Evolutionary conservation across 2,113 vertebrate genomes (phyloP).

Genomic region (Pogona vitticeps): DNA sequence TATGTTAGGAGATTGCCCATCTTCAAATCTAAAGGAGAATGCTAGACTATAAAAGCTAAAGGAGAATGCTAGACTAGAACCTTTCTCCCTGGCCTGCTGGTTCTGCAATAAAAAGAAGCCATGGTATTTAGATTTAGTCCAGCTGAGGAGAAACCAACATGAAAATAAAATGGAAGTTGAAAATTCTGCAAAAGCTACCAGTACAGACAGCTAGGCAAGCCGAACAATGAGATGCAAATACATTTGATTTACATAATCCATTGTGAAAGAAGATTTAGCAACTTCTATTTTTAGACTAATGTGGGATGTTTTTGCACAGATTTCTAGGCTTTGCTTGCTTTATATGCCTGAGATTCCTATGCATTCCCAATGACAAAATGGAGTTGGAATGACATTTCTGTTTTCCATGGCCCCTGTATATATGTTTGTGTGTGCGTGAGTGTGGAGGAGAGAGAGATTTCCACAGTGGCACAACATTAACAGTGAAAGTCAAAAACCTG

Average conservation of each 20-base stretch:
- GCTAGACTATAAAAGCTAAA: neutral
- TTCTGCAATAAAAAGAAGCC: neutral
- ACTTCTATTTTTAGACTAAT: conserved; percentile 20
- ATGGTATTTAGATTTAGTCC: neutral
- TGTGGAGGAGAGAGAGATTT: neutral
- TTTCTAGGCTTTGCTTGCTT: neutral
- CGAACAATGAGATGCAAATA: conserved; percentile 22
- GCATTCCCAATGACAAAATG: neutral
- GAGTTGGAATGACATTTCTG: neutral
- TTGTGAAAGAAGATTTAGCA: conserved; percentile 28
- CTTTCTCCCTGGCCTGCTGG: neutral
- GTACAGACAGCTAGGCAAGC: neutral
- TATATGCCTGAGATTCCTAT: neutral
- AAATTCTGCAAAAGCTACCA: neutral
- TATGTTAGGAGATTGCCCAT: neutral
- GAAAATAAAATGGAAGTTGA: neutral
- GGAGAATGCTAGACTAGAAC: neutral
- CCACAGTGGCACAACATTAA: neutral
- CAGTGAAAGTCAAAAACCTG: neutral
- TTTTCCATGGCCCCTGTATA: neutral
- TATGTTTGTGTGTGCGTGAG: too few species aligned
- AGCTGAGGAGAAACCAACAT: neutral
- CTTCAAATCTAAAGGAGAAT: neutral
- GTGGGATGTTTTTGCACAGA: neutral
- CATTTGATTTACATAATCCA: conserved; percentile 30